phyloP scores from a whole-genome alignment of 2,888 invertebrate genomes.

The Xestia c-nigrum region DNA sequence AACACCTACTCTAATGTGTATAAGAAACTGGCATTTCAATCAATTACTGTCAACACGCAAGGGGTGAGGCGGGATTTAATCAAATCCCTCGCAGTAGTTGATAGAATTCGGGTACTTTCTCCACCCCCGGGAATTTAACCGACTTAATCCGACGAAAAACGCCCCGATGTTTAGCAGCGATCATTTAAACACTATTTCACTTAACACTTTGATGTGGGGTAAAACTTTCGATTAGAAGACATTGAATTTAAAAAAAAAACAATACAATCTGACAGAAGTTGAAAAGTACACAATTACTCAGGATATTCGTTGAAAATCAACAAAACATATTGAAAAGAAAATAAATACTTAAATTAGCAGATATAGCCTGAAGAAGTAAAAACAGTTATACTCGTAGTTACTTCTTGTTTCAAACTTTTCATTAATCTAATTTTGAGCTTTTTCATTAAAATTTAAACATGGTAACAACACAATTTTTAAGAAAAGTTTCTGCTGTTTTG shows the following conservation, averaged over 20 bases:
- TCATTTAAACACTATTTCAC: slow-evolving; percentile 87
- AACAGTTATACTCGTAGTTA: background rate
- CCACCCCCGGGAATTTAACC: slow-evolving; percentile 80
- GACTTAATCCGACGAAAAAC: slow-evolving; percentile 81
- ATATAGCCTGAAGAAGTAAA: background rate
- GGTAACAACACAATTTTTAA: background rate
- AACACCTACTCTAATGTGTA: slow-evolving; percentile 25
- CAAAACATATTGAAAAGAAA: background rate
- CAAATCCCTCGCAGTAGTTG: slow-evolving; percentile 85
- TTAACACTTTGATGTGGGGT: slow-evolving; percentile 70
- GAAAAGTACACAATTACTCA: background rate
- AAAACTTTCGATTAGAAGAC: slow-evolving; percentile 9
- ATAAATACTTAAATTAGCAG: background rate
- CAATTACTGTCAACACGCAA: slow-evolving; percentile 88
- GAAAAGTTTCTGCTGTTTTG: background rate
- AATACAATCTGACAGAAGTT: background rate
- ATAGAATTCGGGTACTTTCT: slow-evolving; percentile 86
- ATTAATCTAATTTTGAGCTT: background rate
- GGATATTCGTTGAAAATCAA: background rate
- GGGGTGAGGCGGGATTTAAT: slow-evolving; percentile 87
- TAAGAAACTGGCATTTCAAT: slow-evolving; percentile 80
- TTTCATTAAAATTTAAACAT: background rate
- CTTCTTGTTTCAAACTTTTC: background rate
- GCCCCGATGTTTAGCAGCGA: slow-evolving; percentile 87
- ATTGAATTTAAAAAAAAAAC: background rate